Evolutionary conservation across 1,140 invertebrate species (phyloP).

Genomic region (Lysiphlebus fabarum): DNA sequence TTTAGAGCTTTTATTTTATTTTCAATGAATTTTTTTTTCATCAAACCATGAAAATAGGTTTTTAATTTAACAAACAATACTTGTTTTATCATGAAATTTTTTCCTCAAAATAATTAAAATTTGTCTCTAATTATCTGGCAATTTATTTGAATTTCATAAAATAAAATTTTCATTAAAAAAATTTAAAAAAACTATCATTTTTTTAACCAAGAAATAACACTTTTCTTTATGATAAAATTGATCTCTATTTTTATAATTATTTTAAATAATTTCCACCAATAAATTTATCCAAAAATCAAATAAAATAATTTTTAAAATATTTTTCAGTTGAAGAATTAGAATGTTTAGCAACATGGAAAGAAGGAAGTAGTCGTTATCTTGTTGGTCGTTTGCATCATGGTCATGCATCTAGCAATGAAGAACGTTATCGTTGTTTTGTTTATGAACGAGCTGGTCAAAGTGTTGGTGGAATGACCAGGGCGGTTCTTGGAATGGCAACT

Average conservation of each 20-base stretch:
- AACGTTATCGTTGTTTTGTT: conserved; percentile 88
- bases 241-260: not conserved
- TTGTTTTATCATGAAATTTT: no score
- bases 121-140: no score
- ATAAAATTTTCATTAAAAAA: no score
- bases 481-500: conserved; percentile 40
- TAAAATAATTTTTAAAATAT: not conserved
- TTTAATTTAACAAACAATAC: no score
- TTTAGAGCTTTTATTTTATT: not conserved
- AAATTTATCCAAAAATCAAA: no score
- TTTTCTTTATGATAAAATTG: not conserved
- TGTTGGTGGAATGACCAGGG: conserved; percentile 41
- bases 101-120: no score
- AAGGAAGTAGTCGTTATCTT: conserved; percentile 80
- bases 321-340: conserved; percentile 79
- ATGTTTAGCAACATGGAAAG: conserved; percentile 85
- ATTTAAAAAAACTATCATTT: no score
- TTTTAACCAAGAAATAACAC: not conserved
- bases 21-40: not conserved
- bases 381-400: conserved; percentile 77
- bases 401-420: conserved; percentile 84
- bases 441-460: conserved; percentile 70
- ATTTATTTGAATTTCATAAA: no score
- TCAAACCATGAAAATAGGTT: no score
- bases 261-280: no score